A percentile compares a stretch with the other conserved stretches of the same genome.
phyloP scores from a whole-genome alignment of 2,888 invertebrate genomes.

The Macrosiphum euphorbiae region DNA sequence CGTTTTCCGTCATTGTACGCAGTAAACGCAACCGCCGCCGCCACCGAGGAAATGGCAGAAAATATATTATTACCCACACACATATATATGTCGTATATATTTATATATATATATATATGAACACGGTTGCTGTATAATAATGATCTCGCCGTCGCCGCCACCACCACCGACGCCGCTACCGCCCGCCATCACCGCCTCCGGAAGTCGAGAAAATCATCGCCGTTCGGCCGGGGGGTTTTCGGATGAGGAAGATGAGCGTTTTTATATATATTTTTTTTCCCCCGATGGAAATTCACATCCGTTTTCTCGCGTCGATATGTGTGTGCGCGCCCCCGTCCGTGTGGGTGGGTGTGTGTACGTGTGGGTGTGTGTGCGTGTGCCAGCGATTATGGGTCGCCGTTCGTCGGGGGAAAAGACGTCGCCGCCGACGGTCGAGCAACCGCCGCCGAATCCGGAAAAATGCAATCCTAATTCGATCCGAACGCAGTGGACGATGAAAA shows the following conservation, averaged over 20 bases:
- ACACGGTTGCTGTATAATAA: background rate
- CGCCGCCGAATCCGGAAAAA: conserved; percentile 43
- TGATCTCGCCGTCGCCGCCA: conserved; percentile 13
- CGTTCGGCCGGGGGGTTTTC: conserved; percentile 24
- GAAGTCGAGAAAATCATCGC: conserved; percentile 53
- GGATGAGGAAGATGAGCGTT: background rate
- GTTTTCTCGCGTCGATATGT: conserved; percentile 35
- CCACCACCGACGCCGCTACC: background rate
- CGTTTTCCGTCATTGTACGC: conserved; percentile 6
- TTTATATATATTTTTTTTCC: conserved; percentile 23
- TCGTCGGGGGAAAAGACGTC: conserved; percentile 38
- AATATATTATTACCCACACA: background rate
- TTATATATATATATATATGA: background rate
- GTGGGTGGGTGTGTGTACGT: background rate
- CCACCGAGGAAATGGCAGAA: conserved; percentile 11
- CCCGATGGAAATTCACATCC: conserved; percentile 42
- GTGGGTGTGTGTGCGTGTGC: background rate
- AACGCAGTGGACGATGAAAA: conserved; percentile 1
- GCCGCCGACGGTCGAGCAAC: conserved; percentile 10
- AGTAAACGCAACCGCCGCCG: conserved; percentile 1
- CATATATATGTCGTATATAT: background rate
- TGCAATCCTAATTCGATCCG: conserved; percentile 39
- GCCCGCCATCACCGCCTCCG: conserved; percentile 49
- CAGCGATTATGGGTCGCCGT: conserved; percentile 13
- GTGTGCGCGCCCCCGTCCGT: background rate